These are phyloP conservation scores for Entomobrya multifasciata DNA, from an alignment of 2,888 invertebrate species.

Conservation along the genomic window DNA sequence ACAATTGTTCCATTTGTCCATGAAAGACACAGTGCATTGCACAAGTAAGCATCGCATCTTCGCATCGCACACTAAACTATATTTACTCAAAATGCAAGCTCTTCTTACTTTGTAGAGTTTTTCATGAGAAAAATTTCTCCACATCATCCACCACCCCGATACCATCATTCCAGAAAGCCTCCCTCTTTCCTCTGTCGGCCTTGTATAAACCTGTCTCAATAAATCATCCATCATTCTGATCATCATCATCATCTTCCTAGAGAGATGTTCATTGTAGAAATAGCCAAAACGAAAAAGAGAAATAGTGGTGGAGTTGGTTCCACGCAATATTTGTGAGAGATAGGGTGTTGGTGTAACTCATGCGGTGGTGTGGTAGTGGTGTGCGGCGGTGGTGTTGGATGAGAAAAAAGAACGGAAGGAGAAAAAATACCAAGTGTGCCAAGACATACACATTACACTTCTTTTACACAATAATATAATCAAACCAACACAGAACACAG, in stretches of 20 bases:
- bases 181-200: constrained; percentile 13
- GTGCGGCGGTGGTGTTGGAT: constrained; percentile 36
- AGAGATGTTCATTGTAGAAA: neutral
- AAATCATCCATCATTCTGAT: constrained; percentile 60
- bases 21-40: neutral
- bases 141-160: constrained; percentile 13
- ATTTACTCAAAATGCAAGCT: too few relatives aligned
- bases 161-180: constrained; percentile 19
- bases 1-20: too few relatives aligned
- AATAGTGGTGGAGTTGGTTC: neutral
- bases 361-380: constrained; percentile 9
- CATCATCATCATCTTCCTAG: neutral
- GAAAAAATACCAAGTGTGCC: constrained; percentile 14
- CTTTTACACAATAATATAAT: neutral
- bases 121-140: constrained; percentile 40
- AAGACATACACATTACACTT: neutral
- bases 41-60: too few relatives aligned
- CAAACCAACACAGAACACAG: neutral
- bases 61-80: neutral
- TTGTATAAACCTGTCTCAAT: constrained; percentile 56
- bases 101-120: neutral
- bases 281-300: neutral
- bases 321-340: neutral
- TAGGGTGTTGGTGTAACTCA: constrained; percentile 14
- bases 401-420: constrained; percentile 23